phyloP scores from a whole-genome alignment of 2,888 invertebrate species.

The Venustoraphidia nigricollis region DNA sequence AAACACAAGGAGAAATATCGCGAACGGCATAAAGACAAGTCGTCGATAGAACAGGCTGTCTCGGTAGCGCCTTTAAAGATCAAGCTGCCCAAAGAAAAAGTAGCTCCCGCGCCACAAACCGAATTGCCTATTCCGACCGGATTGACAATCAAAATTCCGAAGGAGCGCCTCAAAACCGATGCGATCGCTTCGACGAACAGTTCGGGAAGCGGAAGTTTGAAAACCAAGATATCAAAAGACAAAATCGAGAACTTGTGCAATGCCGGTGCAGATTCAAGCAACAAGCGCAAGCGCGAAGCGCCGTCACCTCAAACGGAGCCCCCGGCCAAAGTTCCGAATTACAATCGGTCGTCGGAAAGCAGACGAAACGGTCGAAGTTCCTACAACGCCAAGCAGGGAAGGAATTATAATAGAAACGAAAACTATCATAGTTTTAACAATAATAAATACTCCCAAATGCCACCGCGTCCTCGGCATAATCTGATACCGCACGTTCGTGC shows the following conservation, averaged over 20 bases:
- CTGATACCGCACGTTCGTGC: constrained; percentile 23
- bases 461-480: neutral
- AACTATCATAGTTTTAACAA: constrained; percentile 11
- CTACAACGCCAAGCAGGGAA: constrained; percentile 23
- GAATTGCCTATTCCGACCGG: constrained; percentile 28
- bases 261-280: constrained; percentile 15
- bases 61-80: constrained; percentile 26
- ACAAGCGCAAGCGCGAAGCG: constrained; percentile 26
- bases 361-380: constrained; percentile 26
- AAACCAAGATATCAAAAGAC: constrained; percentile 70
- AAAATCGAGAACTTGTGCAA: constrained; percentile 34
- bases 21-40: constrained; percentile 26
- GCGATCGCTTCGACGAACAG: constrained; percentile 24
- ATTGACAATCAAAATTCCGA: constrained; percentile 69
- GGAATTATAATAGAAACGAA: constrained; percentile 17
- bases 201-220: constrained; percentile 31
- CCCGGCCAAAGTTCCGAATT: constrained; percentile 16
- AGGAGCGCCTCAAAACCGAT: constrained; percentile 49
- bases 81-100: constrained; percentile 43
- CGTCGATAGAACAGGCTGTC: constrained; percentile 20
- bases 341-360: constrained; percentile 16
- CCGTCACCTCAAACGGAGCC: constrained; percentile 14
- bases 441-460: constrained; percentile 3
- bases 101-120: constrained; percentile 20
- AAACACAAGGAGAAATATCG: constrained; percentile 62